Percentiles rank a stretch among this genome's conserved stretches.
Conservation (phyloP, 2,888 invertebrate genomes). For the Drosophila parthenogenetica region DNA sequence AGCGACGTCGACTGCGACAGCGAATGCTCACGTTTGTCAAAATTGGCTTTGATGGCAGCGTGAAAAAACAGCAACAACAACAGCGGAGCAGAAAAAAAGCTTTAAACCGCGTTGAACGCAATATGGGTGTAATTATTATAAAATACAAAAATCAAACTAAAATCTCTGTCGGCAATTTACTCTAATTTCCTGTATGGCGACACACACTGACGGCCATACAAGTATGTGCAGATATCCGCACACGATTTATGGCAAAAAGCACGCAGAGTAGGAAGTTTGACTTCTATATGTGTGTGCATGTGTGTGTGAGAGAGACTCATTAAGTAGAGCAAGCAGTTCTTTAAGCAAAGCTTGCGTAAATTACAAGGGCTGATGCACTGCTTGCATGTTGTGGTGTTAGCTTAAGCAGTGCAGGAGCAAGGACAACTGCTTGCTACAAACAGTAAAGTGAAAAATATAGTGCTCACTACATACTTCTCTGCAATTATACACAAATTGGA, state of each 20-base stretch:
- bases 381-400: not conserved
- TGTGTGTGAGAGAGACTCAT: not conserved
- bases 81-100: slow-evolving; percentile 13
- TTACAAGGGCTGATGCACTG: not conserved
- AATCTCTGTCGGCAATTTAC: slow-evolving; percentile 51
- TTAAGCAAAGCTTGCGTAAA: no score
- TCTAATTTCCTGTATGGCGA: slow-evolving; percentile 67
- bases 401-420: not conserved
- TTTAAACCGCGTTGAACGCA: slow-evolving; percentile 38
- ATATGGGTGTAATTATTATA: slow-evolving; percentile 70
- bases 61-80: slow-evolving; percentile 15
- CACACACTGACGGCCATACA: slow-evolving; percentile 32
- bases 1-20: slow-evolving; percentile 2
- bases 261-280: slow-evolving; percentile 43
- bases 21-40: slow-evolving; percentile 59
- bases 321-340: slow-evolving; percentile 5
- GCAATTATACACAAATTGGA: no score
- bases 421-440: not conserved
- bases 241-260: slow-evolving; percentile 24
- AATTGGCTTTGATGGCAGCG: slow-evolving; percentile 56
- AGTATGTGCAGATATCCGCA: slow-evolving; percentile 33
- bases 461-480: no score
- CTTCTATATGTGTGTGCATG: not conserved
- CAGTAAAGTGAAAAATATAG: not conserved
- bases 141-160: slow-evolving; percentile 55